Evolutionary conservation across 2,797 vertebrate species (phyloP).

Genomic region (Hemitrygon akajei): DNA sequence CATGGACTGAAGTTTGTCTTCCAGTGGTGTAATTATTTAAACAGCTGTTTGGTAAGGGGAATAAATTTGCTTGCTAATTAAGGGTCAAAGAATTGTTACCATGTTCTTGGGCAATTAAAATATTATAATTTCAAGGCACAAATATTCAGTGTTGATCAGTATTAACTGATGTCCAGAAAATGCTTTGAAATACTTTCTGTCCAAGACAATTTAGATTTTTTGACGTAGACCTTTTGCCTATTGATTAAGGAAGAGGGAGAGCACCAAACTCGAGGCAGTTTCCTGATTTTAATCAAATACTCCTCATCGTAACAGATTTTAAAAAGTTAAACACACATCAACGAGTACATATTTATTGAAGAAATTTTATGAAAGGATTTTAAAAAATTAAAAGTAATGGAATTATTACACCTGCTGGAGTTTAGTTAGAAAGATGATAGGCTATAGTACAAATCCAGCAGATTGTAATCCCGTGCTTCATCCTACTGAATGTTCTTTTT

Average conservation of each 20-base stretch:
- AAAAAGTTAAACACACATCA: conserved; percentile 30
- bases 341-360: conserved; percentile 8
- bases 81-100: not conserved
- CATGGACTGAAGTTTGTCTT: not conserved
- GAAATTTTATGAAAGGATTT: conserved; percentile 20
- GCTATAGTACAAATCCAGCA: conserved; percentile 63
- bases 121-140: not conserved
- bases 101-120: not conserved
- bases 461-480: conserved; percentile 83
- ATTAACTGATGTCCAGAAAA: not conserved
- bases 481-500: conserved; percentile 99
- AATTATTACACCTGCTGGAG: conserved; percentile 62
- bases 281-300: conserved; percentile 28
- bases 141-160: not conserved
- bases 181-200: not conserved
- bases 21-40: not conserved
- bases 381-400: not conserved
- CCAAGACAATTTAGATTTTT: not conserved
- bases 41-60: too few relatives aligned
- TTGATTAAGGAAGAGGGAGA: not conserved
- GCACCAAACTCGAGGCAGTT: conserved; percentile 6
- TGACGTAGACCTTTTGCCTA: not conserved
- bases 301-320: conserved; percentile 35
- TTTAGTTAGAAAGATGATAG: conserved; percentile 65
- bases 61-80: not conserved